Evolutionary conservation across 2,113 vertebrate genomes (phyloP).

Genomic region (Rhabdornis inornatus): DNA sequence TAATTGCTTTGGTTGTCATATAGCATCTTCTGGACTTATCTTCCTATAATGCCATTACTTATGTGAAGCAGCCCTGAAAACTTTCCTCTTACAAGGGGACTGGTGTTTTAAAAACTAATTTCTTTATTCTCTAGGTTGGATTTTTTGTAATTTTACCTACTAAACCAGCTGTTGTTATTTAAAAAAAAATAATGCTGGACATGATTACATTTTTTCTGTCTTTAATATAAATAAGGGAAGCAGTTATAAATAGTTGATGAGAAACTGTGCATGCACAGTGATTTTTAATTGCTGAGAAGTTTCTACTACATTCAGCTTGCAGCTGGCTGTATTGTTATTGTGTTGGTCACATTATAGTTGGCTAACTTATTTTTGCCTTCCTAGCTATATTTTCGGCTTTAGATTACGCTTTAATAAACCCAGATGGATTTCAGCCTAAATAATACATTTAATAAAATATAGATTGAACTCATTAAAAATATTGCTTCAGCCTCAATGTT

Average conservation of each 20-base stretch:
- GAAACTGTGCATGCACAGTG: constrained; percentile 12
- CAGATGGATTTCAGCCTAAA: constrained; percentile 29
- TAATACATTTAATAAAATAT: neutral
- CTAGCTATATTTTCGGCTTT: constrained; percentile 22
- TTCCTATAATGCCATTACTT: neutral
- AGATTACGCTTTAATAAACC: neutral
- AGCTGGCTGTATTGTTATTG: constrained; percentile 45
- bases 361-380: constrained; percentile 51
- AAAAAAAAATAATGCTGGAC: neutral
- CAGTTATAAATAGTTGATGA: constrained; percentile 48
- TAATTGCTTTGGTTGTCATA: neutral
- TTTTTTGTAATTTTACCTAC: neutral
- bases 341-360: constrained; percentile 25
- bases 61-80: neutral
- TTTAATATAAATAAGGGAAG: constrained; percentile 45
- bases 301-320: constrained; percentile 45
- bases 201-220: neutral
- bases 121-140: neutral
- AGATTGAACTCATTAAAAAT: neutral
- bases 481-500: neutral
- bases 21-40: neutral
- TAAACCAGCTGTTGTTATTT: neutral
- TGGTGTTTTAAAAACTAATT: neutral
- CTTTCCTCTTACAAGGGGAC: neutral
- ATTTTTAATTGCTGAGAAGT: constrained; percentile 53